Conservation (phyloP, 2,888 invertebrate species). For the Noctua pronuba region DNA sequence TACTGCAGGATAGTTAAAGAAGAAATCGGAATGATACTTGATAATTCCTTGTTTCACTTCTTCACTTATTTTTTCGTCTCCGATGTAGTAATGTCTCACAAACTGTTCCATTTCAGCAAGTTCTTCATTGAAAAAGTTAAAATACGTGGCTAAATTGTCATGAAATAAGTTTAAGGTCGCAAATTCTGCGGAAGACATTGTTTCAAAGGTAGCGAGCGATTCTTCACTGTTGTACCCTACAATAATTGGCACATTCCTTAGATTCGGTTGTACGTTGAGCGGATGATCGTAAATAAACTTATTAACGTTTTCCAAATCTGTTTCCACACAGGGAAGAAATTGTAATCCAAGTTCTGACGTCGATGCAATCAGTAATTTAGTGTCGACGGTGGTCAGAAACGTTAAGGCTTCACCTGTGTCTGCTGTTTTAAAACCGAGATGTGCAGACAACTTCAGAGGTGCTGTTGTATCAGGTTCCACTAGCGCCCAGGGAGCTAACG, state of each 20-base stretch:
- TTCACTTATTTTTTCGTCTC: constrained; percentile 68
- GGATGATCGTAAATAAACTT: constrained; percentile 72
- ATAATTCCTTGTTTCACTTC: constrained; percentile 65
- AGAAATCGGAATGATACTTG: constrained; percentile 73
- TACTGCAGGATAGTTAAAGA: constrained; percentile 68
- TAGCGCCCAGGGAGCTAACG: constrained; percentile 65
- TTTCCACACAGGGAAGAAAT: constrained; percentile 76
- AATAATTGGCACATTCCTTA: constrained; percentile 68
- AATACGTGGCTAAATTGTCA: constrained; percentile 55
- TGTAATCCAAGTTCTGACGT: constrained; percentile 60
- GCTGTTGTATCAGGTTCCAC: constrained; percentile 66
- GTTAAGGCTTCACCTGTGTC: constrained; percentile 71
- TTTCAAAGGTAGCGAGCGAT: constrained; percentile 49
- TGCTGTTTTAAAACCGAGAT: constrained; percentile 71
- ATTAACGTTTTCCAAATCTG: constrained; percentile 66
- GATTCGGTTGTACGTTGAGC: constrained; percentile 62
- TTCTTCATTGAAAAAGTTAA: constrained; percentile 66
- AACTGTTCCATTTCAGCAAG: constrained; percentile 67
- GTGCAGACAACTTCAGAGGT: constrained; percentile 71
- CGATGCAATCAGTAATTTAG: constrained; percentile 72
- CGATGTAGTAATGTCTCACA: constrained; percentile 77
- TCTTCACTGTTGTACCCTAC: constrained; percentile 73
- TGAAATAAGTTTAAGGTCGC: constrained; percentile 56
- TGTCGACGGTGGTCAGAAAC: constrained; percentile 71
- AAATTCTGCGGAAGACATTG: constrained; percentile 53